Evolutionary conservation across 2,797 vertebrate genomes (phyloP), one percentile per base, ranked within the genome.

Genomic region (Eremophila alpestris): DNA sequence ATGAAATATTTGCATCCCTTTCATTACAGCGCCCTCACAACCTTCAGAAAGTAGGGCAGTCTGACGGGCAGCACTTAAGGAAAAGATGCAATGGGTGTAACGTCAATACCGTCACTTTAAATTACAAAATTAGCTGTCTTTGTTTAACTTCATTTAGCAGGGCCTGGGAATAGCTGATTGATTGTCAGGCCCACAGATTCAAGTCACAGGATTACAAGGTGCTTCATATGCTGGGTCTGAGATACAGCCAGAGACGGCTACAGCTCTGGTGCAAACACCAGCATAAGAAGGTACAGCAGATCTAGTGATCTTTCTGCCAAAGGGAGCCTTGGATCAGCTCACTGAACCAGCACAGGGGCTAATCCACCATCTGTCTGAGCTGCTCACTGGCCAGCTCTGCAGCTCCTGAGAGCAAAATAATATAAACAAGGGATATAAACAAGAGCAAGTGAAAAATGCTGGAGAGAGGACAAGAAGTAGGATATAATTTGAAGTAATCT

Each of bases 1-100:
- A 93, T 54, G 80, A 91, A 93, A 90, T 73, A 93, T 88, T 87
- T 94, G 62, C 93, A 91, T 87, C 55, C 48, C 73, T 95, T 92
- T 92, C 85, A 93, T 95, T 94, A 91, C 15, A 52, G 91, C 51
- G 86, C 79, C 65, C 55, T 60, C 60, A 94, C 36, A 93, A 83
- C 46, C 49, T 74, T 64, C 63, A 91, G 76, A 90, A 95, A 95
- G 77, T 94, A 94, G 94, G 93, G 56, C 89, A 94, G 83, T 59
- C 62, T 74, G 74, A 88, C 4, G 1, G 76, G 80, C 62, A 81
- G 54, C 45, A 77, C 70, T 93, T 86, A 97, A 94, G 79, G 67
- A 67, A 91, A 90, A 91, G 22, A 40, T 29, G 0, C 58, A 23
- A 67, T 59, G 86, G 34, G 70, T 87, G 71, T 78, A 93, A 79